Conservation (phyloP, 1,140 invertebrate species). For the Pectinophora gossypiella region DNA sequence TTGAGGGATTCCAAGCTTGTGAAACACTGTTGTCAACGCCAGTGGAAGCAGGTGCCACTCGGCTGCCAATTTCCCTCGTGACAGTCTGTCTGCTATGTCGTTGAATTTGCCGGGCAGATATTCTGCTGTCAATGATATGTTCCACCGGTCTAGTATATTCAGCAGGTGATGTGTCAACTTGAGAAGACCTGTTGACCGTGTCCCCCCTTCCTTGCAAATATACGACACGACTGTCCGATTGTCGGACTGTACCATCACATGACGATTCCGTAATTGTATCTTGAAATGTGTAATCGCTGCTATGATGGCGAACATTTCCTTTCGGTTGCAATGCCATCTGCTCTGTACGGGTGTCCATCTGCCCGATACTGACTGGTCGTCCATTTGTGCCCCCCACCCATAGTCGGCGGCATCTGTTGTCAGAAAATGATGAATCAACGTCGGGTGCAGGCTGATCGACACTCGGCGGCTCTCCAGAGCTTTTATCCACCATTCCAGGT, state of each 20-base stretch:
- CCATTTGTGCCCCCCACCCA: background rate
- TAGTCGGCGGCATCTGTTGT: background rate
- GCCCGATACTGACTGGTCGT: background rate
- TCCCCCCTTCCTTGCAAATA: background rate
- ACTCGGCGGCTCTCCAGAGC: background rate
- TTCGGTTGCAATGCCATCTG: background rate
- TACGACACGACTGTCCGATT: background rate
- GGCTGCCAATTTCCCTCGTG: conserved; percentile 17
- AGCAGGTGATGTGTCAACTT: background rate
- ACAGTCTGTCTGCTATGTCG: conserved; percentile 4
- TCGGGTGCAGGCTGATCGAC: background rate
- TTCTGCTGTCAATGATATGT: background rate
- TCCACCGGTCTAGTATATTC: background rate
- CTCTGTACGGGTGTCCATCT: background rate
- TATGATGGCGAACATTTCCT: background rate
- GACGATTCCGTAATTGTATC: background rate
- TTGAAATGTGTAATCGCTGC: background rate
- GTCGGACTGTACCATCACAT: background rate
- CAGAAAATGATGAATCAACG: background rate
- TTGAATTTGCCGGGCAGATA: conserved; percentile 6
- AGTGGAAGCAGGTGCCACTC: conserved; percentile 12
- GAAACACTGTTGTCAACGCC: background rate
- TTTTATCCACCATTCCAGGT: background rate
- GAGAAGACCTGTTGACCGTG: background rate
- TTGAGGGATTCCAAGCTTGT: conserved; percentile 2